Evolutionary conservation across 2,888 invertebrate species (phyloP).

Genomic region (Stegana nigrithorax): DNA sequence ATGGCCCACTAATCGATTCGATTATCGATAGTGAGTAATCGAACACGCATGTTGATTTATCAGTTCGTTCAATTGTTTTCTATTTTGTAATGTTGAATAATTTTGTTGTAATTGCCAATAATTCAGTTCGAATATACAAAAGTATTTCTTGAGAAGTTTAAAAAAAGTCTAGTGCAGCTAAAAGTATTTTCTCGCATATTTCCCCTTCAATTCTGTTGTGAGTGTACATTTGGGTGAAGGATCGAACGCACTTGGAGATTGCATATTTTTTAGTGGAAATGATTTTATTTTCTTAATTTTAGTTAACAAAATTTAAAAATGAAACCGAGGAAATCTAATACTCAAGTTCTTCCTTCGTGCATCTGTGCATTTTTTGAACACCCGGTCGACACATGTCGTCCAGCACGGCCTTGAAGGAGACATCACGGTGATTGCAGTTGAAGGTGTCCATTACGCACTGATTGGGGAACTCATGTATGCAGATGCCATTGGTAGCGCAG

Average conservation of each 20-base stretch:
- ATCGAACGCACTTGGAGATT: too few relatives aligned
- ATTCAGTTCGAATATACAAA: too few relatives aligned
- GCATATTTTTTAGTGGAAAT: too few relatives aligned
- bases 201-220: too few relatives aligned
- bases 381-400: conserved; percentile 47
- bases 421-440: conserved; percentile 55
- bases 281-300: too few relatives aligned
- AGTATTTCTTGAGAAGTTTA: too few relatives aligned
- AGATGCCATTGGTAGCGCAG: conserved; percentile 56
- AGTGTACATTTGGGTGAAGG: too few relatives aligned
- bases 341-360: conserved; percentile 44
- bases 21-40: conserved; percentile 45
- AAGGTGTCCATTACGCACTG: conserved; percentile 60
- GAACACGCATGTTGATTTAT: conserved; percentile 44
- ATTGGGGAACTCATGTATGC: conserved; percentile 60
- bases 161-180: too few relatives aligned
- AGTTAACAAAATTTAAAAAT: background rate
- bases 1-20: conserved; percentile 57
- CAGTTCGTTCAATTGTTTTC: conserved; percentile 46
- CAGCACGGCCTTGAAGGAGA: conserved; percentile 47
- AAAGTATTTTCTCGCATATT: too few relatives aligned
- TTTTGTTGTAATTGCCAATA: conserved; percentile 14
- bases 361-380: conserved; percentile 37
- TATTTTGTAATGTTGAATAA: conserved; percentile 31
- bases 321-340: conserved; percentile 17